A percentile compares a stretch with the other conserved stretches of the same genome.
Conservation (phyloP, 2,888 invertebrate genomes). For the Horisme vitalbata region DNA sequence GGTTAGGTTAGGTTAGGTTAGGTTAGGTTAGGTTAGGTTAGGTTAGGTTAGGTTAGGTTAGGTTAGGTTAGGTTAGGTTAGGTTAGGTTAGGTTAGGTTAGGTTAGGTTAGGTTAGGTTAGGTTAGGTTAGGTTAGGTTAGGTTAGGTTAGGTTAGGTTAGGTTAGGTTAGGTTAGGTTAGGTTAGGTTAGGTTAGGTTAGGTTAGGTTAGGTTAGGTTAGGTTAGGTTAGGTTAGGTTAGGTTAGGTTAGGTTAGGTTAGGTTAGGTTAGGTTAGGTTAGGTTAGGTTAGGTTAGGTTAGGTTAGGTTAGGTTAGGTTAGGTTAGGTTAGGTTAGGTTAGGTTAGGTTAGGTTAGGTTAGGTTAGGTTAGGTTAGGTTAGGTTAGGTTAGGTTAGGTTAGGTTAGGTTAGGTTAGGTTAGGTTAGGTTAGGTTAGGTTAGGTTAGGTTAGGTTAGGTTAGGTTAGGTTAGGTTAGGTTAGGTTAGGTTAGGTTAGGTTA, state of each 20-base stretch:
- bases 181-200: neutral
- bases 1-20: neutral
- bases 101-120: neutral
- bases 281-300: neutral
- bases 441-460: neutral
- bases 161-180: neutral
- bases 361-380: neutral
- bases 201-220: neutral
- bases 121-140: neutral
- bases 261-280: neutral
- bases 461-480: neutral
- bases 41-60: neutral
- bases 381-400: neutral
- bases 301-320: neutral
- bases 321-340: neutral
- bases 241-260: neutral
- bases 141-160: neutral
- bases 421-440: neutral
- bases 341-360: neutral
- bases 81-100: neutral
- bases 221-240: neutral
- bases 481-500: neutral
- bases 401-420: neutral
- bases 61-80: neutral
- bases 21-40: neutral